These are phyloP conservation scores for Notolabrus celidotus DNA, from an alignment of 2,797 vertebrate genomes.

Conservation along the genomic window DNA sequence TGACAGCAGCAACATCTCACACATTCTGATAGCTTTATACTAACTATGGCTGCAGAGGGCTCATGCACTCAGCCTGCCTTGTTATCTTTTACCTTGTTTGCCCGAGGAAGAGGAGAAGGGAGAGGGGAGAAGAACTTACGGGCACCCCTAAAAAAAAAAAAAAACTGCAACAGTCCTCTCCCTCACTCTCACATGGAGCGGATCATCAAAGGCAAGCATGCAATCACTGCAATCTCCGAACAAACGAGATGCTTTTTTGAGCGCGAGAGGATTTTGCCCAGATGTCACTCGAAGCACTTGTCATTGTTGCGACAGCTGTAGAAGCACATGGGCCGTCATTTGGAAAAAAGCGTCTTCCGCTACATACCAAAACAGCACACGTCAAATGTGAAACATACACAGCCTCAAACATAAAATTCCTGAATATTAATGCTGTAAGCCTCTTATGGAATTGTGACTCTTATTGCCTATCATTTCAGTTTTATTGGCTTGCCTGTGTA, in stretches of 20 bases:
- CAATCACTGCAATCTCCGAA: slow-evolving; percentile 72
- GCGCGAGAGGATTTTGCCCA: slow-evolving; percentile 69
- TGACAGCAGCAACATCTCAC: slow-evolving; percentile 82
- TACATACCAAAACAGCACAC: slow-evolving; percentile 67
- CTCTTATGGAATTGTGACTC: slow-evolving; percentile 56
- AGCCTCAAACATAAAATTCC: slow-evolving; percentile 49
- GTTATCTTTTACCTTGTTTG: slow-evolving; percentile 80
- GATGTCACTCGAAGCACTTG: slow-evolving; percentile 78
- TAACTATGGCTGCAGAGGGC: slow-evolving; percentile 73
- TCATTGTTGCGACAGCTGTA: slow-evolving; percentile 80
- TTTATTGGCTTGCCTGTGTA: slow-evolving; percentile 58
- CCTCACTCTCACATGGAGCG: slow-evolving; percentile 5
- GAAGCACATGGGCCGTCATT: slow-evolving; percentile 72
- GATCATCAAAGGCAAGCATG: slow-evolving; percentile 67
- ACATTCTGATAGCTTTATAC: slow-evolving; percentile 82
- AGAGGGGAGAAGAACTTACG: slow-evolving; percentile 40
- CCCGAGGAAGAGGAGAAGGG: slow-evolving; percentile 37
- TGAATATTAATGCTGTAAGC: slow-evolving; percentile 60
- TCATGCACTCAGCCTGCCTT: slow-evolving; percentile 67
- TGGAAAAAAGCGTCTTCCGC: slow-evolving; percentile 54
- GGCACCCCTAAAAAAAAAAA: slow-evolving; percentile 13
- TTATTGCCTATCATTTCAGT: slow-evolving; percentile 59
- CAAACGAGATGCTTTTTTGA: slow-evolving; percentile 73
- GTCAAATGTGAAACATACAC: slow-evolving; percentile 59
- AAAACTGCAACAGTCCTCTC: slow-evolving; percentile 33